phyloP scores from a whole-genome alignment of 2,113 vertebrate species.

The Myotis brandtii region DNA sequence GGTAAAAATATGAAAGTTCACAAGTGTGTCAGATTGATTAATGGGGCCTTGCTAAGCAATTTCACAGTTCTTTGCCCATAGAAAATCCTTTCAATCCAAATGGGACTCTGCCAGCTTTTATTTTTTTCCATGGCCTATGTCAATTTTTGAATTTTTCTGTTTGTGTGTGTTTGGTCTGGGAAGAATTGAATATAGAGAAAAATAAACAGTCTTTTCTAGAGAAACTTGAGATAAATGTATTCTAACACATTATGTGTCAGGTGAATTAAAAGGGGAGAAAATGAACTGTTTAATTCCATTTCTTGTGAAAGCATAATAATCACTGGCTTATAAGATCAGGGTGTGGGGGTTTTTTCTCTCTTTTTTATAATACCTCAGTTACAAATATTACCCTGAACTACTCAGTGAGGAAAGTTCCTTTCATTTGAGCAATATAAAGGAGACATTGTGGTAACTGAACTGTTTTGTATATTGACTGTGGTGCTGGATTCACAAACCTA shows the following conservation, averaged over 20 bases:
- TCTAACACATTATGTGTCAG: background rate
- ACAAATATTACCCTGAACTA: background rate
- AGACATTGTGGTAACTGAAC: background rate
- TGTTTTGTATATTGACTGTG: background rate
- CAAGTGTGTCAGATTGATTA: background rate
- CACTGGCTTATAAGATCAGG: background rate
- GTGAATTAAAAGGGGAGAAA: background rate
- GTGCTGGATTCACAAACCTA: background rate
- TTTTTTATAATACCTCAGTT: background rate
- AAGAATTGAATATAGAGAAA: background rate
- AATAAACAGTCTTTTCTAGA: background rate
- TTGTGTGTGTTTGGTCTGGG: background rate
- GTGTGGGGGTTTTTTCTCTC: background rate
- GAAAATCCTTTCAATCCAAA: background rate
- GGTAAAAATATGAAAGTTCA: constrained; percentile 18
- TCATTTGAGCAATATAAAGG: background rate
- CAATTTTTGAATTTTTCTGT: background rate
- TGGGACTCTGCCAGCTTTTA: background rate
- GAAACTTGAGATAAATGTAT: background rate
- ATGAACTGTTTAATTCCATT: background rate
- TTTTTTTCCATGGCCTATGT: background rate
- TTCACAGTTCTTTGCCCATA: background rate
- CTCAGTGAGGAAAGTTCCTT: background rate
- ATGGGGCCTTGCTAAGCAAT: background rate
- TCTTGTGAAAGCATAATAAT: background rate